Evolutionary conservation across 2,797 vertebrate genomes (phyloP).

Genomic region (Helicolenus hilgendorfi): DNA sequence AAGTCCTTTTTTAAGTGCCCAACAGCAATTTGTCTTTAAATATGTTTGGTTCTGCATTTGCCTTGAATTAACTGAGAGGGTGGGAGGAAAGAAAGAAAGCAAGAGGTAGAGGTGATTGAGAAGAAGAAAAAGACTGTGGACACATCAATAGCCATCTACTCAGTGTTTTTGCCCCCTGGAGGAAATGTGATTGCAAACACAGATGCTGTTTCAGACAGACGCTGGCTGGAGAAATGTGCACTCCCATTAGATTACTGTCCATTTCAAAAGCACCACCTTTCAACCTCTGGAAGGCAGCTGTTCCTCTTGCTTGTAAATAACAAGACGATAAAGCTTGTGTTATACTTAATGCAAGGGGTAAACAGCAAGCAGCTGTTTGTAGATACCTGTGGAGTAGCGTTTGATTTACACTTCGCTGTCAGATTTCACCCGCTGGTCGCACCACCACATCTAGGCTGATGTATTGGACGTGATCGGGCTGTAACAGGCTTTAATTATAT

Average conservation of each 20-base stretch:
- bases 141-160: background rate
- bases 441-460: background rate
- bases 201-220: constrained; percentile 17
- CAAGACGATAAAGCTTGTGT: background rate
- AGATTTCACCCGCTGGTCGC: background rate
- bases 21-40: background rate
- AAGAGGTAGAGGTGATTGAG: background rate
- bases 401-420: background rate
- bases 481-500: background rate
- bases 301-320: background rate
- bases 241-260: constrained; percentile 12
- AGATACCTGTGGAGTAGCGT: background rate
- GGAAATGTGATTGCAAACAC: constrained; percentile 19
- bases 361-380: background rate
- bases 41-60: background rate
- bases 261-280: constrained; percentile 14
- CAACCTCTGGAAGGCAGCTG: constrained; percentile 38
- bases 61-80: background rate
- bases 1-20: background rate
- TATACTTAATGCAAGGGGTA: background rate
- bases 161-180: constrained; percentile 2
- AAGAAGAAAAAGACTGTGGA: background rate
- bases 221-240: constrained; percentile 3
- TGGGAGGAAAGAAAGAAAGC: background rate
- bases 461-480: background rate